Percentiles rank a stretch among this genome's conserved stretches.
Evolutionary conservation across 2,797 vertebrate species (phyloP).

Genomic region (Onychomys torridus): DNA sequence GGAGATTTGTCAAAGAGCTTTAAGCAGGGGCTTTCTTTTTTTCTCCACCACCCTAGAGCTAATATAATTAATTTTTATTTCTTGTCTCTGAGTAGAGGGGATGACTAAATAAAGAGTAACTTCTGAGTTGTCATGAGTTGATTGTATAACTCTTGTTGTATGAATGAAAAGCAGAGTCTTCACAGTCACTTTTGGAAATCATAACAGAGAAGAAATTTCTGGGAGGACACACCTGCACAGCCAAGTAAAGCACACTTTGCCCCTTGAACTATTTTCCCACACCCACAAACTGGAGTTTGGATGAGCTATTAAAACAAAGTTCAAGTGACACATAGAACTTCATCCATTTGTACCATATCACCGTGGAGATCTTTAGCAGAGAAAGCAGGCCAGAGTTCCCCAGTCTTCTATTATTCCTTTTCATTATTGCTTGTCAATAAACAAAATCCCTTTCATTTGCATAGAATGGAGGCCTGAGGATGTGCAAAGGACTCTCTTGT

Average conservation of each 20-base stretch:
- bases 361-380: background rate
- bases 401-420: background rate
- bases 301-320: constrained; percentile 30
- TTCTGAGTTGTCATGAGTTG: constrained; percentile 43
- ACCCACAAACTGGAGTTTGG: background rate
- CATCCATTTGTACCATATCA: background rate
- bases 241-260: background rate
- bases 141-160: constrained; percentile 41
- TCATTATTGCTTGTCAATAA: background rate
- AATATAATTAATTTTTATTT: constrained; percentile 1
- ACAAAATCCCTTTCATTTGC: background rate
- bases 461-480: background rate
- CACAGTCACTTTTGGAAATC: constrained; percentile 5
- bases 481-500: background rate
- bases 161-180: background rate
- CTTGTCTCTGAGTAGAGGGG: background rate
- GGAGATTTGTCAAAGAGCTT: background rate
- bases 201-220: background rate
- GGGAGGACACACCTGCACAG: background rate
- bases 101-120: constrained; percentile 38
- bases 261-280: background rate
- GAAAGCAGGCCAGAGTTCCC: background rate
- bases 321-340: background rate
- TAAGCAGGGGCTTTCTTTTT: background rate
- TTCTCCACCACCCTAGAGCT: background rate